Evolutionary conservation across 1,140 invertebrate species (phyloP).

Genomic region (Nautilus pompilius): DNA sequence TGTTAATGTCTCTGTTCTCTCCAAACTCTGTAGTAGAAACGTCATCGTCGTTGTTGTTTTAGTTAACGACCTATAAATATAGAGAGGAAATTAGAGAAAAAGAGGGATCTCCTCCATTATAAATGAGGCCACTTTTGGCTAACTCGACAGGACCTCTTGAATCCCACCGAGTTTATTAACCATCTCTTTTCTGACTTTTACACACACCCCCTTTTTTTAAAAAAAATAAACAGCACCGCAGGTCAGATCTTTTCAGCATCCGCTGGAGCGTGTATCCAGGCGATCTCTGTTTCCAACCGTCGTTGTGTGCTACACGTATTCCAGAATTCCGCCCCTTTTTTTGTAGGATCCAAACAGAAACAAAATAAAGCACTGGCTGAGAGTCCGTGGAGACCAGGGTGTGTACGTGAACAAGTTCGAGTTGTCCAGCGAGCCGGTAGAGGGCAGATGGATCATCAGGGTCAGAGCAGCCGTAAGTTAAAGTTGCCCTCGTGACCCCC

Average conservation of each 20-base stretch:
- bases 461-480: slow-evolving; percentile 46
- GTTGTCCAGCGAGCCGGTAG: slow-evolving; percentile 59
- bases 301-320: neutral
- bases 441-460: slow-evolving; percentile 63
- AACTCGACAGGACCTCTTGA: too few species aligned
- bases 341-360: slow-evolving; percentile 60
- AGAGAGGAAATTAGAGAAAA: too few species aligned
- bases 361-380: slow-evolving; percentile 61
- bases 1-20: too few species aligned
- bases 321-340: neutral
- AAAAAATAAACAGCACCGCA: neutral
- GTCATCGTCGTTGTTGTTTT: too few species aligned
- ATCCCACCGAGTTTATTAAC: too few species aligned
- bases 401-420: slow-evolving; percentile 60
- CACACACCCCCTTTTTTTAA: neutral
- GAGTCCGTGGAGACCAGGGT: slow-evolving; percentile 57
- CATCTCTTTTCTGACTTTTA: too few species aligned
- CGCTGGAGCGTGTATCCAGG: neutral
- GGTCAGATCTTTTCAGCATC: neutral
- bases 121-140: too few species aligned
- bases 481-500: neutral
- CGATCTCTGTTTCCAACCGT: too few species aligned
- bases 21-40: too few species aligned
- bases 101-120: too few species aligned
- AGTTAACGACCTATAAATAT: too few species aligned